phyloP scores from a whole-genome alignment of 1,140 invertebrate species.

The Carcinoscorpius rotundicauda region DNA sequence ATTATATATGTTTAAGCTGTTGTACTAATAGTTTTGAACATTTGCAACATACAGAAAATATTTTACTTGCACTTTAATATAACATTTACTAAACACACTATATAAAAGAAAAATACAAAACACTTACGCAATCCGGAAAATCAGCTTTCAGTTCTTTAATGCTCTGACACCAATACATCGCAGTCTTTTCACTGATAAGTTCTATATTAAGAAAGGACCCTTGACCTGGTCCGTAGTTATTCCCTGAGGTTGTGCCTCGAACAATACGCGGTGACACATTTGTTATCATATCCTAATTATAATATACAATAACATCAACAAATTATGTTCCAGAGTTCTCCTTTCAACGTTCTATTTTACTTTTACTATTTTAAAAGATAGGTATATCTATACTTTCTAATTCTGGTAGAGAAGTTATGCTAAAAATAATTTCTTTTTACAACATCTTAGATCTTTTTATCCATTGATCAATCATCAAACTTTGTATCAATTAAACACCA shows the following conservation, averaged over 20 bases:
- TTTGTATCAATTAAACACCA: too few species aligned
- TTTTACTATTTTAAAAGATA: too few species aligned
- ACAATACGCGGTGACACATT: slow-evolving; percentile 96
- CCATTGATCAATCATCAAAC: too few species aligned
- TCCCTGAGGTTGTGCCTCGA: slow-evolving; percentile 79
- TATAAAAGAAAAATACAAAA: not conserved
- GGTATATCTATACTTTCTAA: too few species aligned
- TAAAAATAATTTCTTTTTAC: too few species aligned
- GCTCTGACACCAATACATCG: slow-evolving; percentile 81
- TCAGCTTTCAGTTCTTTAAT: slow-evolving; percentile 81
- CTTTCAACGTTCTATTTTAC: not conserved
- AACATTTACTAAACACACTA: not conserved
- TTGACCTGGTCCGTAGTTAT: slow-evolving; percentile 86
- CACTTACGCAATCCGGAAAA: slow-evolving; percentile 65
- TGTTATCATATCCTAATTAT: slow-evolving; percentile 69
- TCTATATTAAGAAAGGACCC: slow-evolving; percentile 95
- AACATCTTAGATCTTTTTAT: too few species aligned
- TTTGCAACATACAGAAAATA: too few species aligned
- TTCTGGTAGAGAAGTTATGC: too few species aligned
- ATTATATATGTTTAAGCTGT: too few species aligned
- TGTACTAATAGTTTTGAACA: too few species aligned
- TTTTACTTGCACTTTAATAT: too few species aligned
- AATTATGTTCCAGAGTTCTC: slow-evolving; percentile 7
- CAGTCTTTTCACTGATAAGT: slow-evolving; percentile 92
- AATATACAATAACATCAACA: slow-evolving; percentile 3